phyloP scores from a whole-genome alignment of 1,140 invertebrate species.

The Lepidurus apus region DNA sequence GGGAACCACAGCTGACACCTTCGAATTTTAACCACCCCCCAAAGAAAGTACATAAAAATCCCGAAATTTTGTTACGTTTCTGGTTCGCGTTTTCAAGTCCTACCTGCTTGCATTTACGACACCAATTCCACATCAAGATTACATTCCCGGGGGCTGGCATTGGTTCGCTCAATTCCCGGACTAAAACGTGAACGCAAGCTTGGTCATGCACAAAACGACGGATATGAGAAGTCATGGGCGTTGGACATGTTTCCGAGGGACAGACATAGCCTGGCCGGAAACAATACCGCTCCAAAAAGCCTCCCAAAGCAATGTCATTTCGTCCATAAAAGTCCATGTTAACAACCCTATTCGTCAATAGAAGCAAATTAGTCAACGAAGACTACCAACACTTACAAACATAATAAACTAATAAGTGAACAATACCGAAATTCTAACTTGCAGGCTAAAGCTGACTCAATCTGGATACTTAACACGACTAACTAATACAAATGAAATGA shows the following conservation, averaged over 20 bases:
- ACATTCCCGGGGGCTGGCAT: slow-evolving; percentile 42
- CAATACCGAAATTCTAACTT: background rate
- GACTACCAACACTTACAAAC: background rate
- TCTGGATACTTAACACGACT: background rate
- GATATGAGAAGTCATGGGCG: slow-evolving; percentile 74
- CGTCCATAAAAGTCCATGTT: slow-evolving; percentile 92
- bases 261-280: slow-evolving; percentile 78
- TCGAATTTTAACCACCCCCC: slow-evolving; percentile 27
- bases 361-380: slow-evolving; percentile 26
- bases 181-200: slow-evolving; percentile 64
- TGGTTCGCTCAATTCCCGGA: slow-evolving; percentile 50
- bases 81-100: slow-evolving; percentile 23
- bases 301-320: slow-evolving; percentile 90
- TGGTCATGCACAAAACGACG: slow-evolving; percentile 73
- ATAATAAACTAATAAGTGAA: background rate
- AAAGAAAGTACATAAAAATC: slow-evolving; percentile 33
- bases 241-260: slow-evolving; percentile 52
- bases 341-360: slow-evolving; percentile 58
- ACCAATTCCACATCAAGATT: slow-evolving; percentile 87
- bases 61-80: slow-evolving; percentile 12
- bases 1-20: slow-evolving; percentile 62
- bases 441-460: too few species aligned
- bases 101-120: slow-evolving; percentile 65
- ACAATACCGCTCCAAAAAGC: slow-evolving; percentile 89
- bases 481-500: slow-evolving; percentile 34